These are phyloP conservation scores for Caligus rogercresseyi DNA, from an alignment of 1,140 invertebrate species.

Conservation along the genomic window DNA sequence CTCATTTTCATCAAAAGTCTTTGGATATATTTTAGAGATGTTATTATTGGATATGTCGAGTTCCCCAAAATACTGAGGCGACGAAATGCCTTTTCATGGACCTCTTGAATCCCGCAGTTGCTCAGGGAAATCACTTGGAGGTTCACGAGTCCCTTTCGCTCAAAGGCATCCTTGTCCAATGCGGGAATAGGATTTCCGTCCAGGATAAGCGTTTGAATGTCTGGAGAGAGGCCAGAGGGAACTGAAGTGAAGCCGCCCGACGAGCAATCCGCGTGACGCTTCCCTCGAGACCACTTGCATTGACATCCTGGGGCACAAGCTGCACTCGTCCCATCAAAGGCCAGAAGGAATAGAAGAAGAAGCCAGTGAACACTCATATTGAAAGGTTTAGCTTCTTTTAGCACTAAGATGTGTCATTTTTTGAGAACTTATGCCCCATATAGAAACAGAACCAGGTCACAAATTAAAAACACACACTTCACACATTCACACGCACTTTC, in stretches of 20 bases:
- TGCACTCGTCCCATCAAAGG: too few relatives aligned
- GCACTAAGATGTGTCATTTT: too few relatives aligned
- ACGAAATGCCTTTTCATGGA: constrained; percentile 61
- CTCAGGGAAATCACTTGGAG: constrained; percentile 60
- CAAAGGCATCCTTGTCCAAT: constrained; percentile 59
- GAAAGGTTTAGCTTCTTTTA: too few relatives aligned
- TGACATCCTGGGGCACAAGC: constrained; percentile 59
- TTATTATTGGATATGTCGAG: constrained; percentile 59
- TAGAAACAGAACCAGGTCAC: too few relatives aligned
- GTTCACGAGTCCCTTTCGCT: constrained; percentile 53
- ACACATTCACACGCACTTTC: too few relatives aligned
- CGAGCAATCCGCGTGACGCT: constrained; percentile 62
- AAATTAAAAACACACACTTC: too few relatives aligned
- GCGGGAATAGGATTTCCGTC: constrained; percentile 55
- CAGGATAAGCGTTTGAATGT: constrained; percentile 66
- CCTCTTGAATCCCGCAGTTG: constrained; percentile 47
- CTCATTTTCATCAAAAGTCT: constrained; percentile 47
- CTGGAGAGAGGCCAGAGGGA: constrained; percentile 50
- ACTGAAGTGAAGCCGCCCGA: constrained; percentile 51
- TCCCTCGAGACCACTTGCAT: constrained; percentile 73
- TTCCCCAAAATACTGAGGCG: constrained; percentile 68
- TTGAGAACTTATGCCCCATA: too few relatives aligned
- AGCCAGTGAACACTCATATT: too few relatives aligned
- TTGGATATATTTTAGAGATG: constrained; percentile 42
- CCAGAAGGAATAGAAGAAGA: too few relatives aligned